A percentile compares a stretch with the other conserved stretches of the same genome.
Evolutionary conservation across 2,113 vertebrate species (phyloP).

Genomic region (Enhydra lutris): DNA sequence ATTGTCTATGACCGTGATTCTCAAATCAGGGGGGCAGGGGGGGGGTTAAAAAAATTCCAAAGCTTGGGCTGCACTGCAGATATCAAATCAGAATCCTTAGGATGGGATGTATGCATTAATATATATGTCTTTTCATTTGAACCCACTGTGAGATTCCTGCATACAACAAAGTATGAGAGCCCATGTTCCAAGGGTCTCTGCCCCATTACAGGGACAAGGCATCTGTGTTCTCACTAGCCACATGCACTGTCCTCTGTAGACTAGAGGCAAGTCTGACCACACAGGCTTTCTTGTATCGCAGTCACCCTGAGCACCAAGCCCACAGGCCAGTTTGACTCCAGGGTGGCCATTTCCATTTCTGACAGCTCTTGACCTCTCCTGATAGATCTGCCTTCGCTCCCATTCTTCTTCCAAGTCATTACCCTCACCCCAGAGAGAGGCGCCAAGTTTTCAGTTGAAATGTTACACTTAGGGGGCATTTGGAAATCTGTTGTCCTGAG

Average conservation of each 20-base stretch:
- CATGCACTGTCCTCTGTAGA: not conserved
- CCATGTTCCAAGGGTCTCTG: fast-evolving
- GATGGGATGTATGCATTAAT: not conserved
- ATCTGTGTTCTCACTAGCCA: fast-evolving
- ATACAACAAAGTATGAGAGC: not conserved
- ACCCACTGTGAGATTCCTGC: not conserved
- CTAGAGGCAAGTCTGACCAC: fast-evolving
- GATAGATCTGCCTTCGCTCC: fast-evolving
- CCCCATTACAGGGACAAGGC: fast-evolving
- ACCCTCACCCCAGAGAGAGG: not conserved
- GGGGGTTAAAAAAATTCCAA: not conserved
- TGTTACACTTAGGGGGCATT: not conserved
- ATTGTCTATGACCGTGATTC: not conserved
- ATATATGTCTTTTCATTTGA: not conserved
- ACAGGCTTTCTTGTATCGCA: fast-evolving
- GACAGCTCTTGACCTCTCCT: not conserved
- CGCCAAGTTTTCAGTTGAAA: not conserved
- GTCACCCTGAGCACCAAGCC: fast-evolving
- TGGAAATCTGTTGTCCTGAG: not conserved
- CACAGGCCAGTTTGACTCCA: not conserved
- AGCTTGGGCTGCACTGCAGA: not conserved
- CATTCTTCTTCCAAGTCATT: not conserved
- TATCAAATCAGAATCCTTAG: not conserved
- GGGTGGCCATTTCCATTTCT: not conserved
- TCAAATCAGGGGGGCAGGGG: not conserved